Evolutionary conservation across 1,140 invertebrate genomes (phyloP), one percentile per base, ranked within the genome.

Genomic region (Procambarus clarkii): DNA sequence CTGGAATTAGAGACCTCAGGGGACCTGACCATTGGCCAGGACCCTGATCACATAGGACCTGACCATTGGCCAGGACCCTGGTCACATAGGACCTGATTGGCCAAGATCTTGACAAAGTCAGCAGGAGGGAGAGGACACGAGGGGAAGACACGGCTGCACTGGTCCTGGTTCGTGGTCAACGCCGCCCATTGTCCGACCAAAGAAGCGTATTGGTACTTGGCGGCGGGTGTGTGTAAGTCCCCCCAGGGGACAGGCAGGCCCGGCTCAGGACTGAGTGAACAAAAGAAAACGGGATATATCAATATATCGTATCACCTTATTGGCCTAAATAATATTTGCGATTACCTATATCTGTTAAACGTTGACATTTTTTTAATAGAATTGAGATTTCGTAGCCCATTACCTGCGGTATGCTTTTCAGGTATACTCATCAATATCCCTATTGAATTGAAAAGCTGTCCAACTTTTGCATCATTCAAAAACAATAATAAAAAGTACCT

Each of bases 181-280:
- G 77, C 50, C 21, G 86, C 78, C 86, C 86, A 80, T 15, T 45
- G 24, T 2, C 86, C 86, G 9, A 88, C 45, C 13, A 88, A 79
- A 21, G 86, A 77, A 8, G 86, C 86, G 58, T 88, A 88, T 46
- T 88, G 86, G 86, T 88, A 88, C 58, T 88, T 88, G 45, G 86
- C 78, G 11, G 34, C 15, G 2, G 86, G 86, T 9, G 54, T 81
- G 86, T 64, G 24, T 8, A 88, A 21, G 58, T 80, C 86, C 3
- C 54, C 15, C 86, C 86, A 88, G 54, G 50, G 34, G 58, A 88
- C 58, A 15, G 86, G 78, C 44, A 34, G 8, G 77, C 50, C 76
- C 7, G 60, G 24, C 9, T 69, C 44, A 46, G 86, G 76, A 50
- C 86, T 88, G 64, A 48, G 48, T 21, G 76, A 21, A 77, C 3